phyloP scores from a whole-genome alignment of 2,113 vertebrate genomes.

The Cichladusa arquata region DNA sequence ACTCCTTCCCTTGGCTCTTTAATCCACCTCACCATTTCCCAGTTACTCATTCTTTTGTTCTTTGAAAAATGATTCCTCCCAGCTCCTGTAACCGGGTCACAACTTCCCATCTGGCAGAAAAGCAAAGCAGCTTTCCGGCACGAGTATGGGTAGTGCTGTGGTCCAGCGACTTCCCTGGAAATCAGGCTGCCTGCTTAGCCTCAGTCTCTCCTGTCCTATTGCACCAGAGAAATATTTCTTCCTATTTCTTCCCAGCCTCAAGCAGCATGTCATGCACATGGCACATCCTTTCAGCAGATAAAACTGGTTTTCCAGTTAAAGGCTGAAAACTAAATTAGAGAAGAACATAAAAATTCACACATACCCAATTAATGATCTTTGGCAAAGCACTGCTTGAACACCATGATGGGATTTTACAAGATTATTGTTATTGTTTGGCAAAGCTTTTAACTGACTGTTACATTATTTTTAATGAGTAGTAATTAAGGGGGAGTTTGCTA shows the following conservation, averaged over 20 bases:
- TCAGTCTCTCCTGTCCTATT: neutral
- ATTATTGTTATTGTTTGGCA: conserved; percentile 1
- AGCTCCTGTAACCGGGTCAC: neutral
- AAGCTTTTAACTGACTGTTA: neutral
- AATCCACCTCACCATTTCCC: neutral
- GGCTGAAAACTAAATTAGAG: neutral
- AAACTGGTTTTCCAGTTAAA: neutral
- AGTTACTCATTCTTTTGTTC: neutral
- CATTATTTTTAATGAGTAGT: conserved; percentile 13
- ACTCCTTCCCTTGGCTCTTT: neutral
- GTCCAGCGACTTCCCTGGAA: neutral
- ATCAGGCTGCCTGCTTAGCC: neutral
- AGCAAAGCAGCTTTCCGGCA: neutral
- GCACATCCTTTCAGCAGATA: neutral
- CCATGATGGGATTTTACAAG: neutral
- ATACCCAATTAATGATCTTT: neutral
- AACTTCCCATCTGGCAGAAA: neutral
- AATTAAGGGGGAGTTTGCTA: neutral
- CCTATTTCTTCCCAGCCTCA: neutral
- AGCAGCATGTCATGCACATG: neutral
- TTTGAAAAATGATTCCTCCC: neutral
- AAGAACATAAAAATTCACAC: neutral
- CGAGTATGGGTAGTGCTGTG: neutral
- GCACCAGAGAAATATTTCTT: neutral
- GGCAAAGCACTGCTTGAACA: neutral